Percentiles rank a stretch among this genome's conserved stretches.
phyloP scores from a whole-genome alignment of 2,797 vertebrate species.

The Sternotherus odoratus region DNA sequence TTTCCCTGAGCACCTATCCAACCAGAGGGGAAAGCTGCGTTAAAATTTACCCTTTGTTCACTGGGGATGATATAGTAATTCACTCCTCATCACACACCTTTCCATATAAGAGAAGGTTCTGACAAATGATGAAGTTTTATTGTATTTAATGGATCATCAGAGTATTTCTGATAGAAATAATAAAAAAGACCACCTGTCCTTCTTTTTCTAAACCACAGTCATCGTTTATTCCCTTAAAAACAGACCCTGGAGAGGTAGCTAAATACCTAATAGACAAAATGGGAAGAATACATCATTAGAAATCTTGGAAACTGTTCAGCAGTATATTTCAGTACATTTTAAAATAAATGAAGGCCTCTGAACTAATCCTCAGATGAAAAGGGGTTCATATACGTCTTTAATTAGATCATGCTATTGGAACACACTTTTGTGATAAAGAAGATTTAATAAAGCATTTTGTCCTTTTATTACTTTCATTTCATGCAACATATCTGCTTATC shows the following conservation, averaged over 20 bases:
- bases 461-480: conserved; percentile 84
- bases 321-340: conserved; percentile 53
- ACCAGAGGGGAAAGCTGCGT: not conserved
- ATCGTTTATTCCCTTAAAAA: not conserved
- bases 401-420: conserved; percentile 82
- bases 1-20: not conserved
- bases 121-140: not conserved
- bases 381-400: conserved; percentile 79
- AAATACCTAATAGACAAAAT: conserved; percentile 71
- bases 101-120: not conserved
- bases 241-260: conserved; percentile 54
- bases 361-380: conserved; percentile 82
- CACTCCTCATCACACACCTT: not conserved
- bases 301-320: conserved; percentile 76
- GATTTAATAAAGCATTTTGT: conserved; percentile 85
- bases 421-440: conserved; percentile 82
- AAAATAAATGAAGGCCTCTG: conserved; percentile 76
- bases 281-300: conserved; percentile 60
- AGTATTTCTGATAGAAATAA: not conserved
- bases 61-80: not conserved
- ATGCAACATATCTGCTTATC: conserved; percentile 80
- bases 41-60: not conserved
- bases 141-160: not conserved
- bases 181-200: conserved; percentile 1
- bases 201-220: conserved; percentile 1